Base-by-base conservation (phyloP, 2,797 vertebrate species). In the Oreochromis grahami region DNA sequence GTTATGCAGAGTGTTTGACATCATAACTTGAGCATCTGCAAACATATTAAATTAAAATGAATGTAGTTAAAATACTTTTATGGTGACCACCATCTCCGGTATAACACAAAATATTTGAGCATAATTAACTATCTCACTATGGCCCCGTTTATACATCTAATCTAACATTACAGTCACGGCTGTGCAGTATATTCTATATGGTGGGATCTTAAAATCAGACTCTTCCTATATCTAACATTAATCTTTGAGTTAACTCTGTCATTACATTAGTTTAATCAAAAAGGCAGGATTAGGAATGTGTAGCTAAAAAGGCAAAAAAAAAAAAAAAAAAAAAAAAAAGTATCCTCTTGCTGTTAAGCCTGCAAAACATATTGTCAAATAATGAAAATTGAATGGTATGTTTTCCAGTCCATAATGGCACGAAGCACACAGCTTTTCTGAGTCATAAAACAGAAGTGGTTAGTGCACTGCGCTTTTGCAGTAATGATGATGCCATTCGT, bases 361-460 rank as follows among this genome's bases (percentile, higher is more conserved):
- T 83, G 85, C 84, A 76, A 81, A 93, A 80, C 74, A 85, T 84
- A 91, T 81, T 53, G 83, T 85, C 76, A 77, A 76, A 92, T 87
- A 86, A 91, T 91, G 80, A 91, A 90, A 89, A 93, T 6, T 77
- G 86, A 92, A 91, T 58, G 79, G 43, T 82, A 68, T 82, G 72
- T 89, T 91, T 93, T 88, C 82, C 72, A 86, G 80, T 81, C 68
- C 76, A 88, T 87, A 87, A 84, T 52, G 81, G 86, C 82, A 84
- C 43, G 55, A 81, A 72, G 84, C 83, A 29, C 58, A 76, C 85
- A 83, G 86, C 85, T 85, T 90, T 84, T 90, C 85, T 89, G 87
- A 93, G 72, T 91, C 88, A 90, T 92, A 91, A 92, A 92, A 93
- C 84, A 92, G 87, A 92, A 94, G 86, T 86, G 90, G 81, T 92